phyloP scores from a whole-genome alignment of 2,113 vertebrate genomes.

The Spea multiplicata region DNA sequence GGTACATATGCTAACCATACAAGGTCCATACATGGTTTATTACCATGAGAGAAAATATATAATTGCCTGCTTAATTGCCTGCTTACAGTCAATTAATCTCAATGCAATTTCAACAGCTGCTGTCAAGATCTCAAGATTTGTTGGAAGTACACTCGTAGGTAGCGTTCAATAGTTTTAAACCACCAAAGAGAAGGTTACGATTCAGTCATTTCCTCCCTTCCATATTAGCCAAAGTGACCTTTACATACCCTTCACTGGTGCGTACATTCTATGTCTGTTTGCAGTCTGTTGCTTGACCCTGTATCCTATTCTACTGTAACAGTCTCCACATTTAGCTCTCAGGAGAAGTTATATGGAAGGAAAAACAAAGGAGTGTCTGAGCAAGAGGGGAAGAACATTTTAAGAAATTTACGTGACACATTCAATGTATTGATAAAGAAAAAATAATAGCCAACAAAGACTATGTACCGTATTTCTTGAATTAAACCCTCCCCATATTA shows the following conservation, averaged over 20 bases:
- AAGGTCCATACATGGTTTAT: no score
- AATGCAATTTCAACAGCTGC: background rate
- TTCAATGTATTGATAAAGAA: slow-evolving; percentile 22
- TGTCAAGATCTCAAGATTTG: background rate
- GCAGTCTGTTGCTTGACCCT: slow-evolving; percentile 36
- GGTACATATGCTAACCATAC: no score
- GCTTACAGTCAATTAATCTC: no score
- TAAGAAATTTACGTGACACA: background rate
- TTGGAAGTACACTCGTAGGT: background rate
- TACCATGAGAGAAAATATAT: no score
- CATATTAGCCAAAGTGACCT: slow-evolving; percentile 11
- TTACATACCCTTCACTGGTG: background rate
- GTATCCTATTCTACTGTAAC: slow-evolving; percentile 21
- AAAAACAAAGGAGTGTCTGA: slow-evolving; percentile 10
- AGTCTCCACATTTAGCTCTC: slow-evolving; percentile 7
- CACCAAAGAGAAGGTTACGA: background rate
- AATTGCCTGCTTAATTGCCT: no score
- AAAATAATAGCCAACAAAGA: background rate
- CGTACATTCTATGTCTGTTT: slow-evolving; percentile 18
- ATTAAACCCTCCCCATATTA: no score
- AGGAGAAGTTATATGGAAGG: slow-evolving; percentile 27
- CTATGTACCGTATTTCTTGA: background rate
- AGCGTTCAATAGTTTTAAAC: background rate
- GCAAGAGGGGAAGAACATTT: slow-evolving; percentile 23
- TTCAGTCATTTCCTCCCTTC: slow-evolving; percentile 5